Evolutionary conservation across 2,888 invertebrate genomes (phyloP).

Genomic region (Gerris lacustris): DNA sequence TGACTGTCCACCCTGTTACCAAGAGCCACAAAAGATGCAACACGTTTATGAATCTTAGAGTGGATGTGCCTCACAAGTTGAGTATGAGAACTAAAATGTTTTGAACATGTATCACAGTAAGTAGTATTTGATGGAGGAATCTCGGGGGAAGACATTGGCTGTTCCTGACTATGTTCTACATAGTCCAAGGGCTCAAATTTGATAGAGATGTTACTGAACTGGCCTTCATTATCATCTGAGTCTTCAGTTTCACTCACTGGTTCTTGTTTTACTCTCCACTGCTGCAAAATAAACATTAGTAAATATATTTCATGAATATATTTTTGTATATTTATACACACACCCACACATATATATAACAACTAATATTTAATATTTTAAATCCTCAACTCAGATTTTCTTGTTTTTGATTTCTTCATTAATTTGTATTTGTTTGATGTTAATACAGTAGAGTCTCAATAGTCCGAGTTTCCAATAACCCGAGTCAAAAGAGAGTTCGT

Average conservation of each 20-base stretch:
- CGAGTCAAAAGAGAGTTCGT: too few species aligned
- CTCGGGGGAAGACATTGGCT: neutral
- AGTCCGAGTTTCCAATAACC: too few species aligned
- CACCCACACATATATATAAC: too few species aligned
- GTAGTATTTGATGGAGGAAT: neutral
- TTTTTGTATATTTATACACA: too few species aligned
- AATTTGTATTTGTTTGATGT: too few species aligned
- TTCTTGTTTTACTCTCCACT: neutral
- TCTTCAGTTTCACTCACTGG: constrained; percentile 4
- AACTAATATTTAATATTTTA: too few species aligned
- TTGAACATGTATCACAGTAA: neutral
- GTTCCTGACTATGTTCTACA: neutral
- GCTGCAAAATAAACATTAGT: neutral
- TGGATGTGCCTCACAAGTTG: neutral
- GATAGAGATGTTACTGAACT: neutral
- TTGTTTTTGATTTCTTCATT: too few species aligned
- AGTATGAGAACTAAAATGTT: neutral
- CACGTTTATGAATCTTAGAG: neutral
- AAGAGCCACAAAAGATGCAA: neutral
- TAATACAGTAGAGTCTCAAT: too few species aligned
- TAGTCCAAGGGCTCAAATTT: neutral
- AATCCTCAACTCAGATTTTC: too few species aligned
- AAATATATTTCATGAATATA: neutral
- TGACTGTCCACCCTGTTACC: neutral
- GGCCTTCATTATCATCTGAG: neutral